phyloP scores from a whole-genome alignment of 2,113 vertebrate species.

The Pseudorectes ferrugineus region DNA sequence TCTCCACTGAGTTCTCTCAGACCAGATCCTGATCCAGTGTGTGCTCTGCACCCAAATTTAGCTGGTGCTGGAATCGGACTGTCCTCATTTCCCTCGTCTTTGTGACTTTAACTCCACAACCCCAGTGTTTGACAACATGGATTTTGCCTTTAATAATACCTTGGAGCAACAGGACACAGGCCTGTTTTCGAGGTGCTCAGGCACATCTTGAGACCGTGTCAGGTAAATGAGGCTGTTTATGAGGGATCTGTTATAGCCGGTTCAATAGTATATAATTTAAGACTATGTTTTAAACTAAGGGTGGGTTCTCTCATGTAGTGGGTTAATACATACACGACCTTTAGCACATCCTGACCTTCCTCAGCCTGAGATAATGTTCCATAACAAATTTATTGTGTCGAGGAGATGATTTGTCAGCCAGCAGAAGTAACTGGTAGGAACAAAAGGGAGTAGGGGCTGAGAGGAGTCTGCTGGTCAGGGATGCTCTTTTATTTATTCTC shows the following conservation, averaged over 20 bases:
- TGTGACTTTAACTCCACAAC: not conserved
- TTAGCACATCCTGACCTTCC: constrained; percentile 65
- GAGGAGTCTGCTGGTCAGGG: not conserved
- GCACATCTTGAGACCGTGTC: not conserved
- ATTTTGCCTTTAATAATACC: not conserved
- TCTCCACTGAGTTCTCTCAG: not conserved
- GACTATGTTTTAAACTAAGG: constrained; percentile 18
- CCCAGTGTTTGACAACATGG: not conserved
- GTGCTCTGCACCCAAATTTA: not conserved
- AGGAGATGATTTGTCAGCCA: constrained; percentile 63
- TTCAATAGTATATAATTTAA: constrained; percentile 53
- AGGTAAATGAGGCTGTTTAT: constrained; percentile 47
- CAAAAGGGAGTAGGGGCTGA: constrained; percentile 9
- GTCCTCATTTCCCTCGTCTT: not conserved
- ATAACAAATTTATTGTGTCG: constrained; percentile 66
- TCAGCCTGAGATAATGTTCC: constrained; percentile 68
- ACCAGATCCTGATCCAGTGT: rapidly evolving
- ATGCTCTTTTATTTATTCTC: constrained; percentile 36
- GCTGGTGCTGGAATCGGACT: rapidly evolving
- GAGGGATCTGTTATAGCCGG: constrained; percentile 14
- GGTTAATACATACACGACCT: constrained; percentile 69
- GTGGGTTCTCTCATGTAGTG: constrained; percentile 28
- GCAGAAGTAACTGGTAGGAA: constrained; percentile 39
- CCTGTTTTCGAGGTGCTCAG: not conserved
- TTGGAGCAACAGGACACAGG: not conserved